These are phyloP conservation scores for Lasius fuliginosus DNA, from an alignment of 2,888 invertebrate species.

Conservation along the genomic window DNA sequence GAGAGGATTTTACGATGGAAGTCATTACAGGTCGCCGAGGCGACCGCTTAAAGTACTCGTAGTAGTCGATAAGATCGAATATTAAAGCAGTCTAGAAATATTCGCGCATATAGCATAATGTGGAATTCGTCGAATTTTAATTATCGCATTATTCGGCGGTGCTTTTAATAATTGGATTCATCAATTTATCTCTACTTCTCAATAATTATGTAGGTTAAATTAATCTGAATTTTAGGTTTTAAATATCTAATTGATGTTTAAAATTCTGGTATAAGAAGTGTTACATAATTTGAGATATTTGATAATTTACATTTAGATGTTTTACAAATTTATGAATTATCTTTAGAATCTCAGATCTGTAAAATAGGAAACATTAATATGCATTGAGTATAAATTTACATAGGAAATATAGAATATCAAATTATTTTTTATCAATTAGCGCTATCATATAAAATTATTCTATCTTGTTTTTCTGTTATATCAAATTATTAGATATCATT, in stretches of 20 bases:
- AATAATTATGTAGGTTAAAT: constrained; percentile 11
- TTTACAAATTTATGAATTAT: constrained; percentile 9
- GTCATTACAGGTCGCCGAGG: constrained; percentile 56
- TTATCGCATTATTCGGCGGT: neutral
- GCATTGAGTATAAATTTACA: constrained; percentile 6
- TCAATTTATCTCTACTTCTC: neutral
- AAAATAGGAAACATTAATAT: neutral
- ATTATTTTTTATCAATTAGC: constrained; percentile 7
- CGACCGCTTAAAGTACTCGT: constrained; percentile 24
- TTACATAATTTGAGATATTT: constrained; percentile 16
- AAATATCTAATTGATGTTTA: constrained; percentile 8
- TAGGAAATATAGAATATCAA: neutral
- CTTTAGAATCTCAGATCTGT: neutral
- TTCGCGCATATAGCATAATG: neutral
- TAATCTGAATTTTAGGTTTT: neutral
- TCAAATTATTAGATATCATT: neutral
- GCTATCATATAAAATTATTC: constrained; percentile 15
- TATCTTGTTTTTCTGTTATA: neutral
- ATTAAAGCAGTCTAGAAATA: constrained; percentile 41
- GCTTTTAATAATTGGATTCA: constrained; percentile 31
- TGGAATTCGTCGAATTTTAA: constrained; percentile 17
- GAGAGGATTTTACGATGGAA: constrained; percentile 55
- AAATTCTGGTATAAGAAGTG: neutral
- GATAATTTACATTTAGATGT: neutral
- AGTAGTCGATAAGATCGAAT: constrained; percentile 22